A percentile compares a stretch with the other conserved stretches of the same genome.
These are phyloP conservation scores for Watsonalla cultraria DNA, from an alignment of 2,888 invertebrate species.

Conservation along the genomic window DNA sequence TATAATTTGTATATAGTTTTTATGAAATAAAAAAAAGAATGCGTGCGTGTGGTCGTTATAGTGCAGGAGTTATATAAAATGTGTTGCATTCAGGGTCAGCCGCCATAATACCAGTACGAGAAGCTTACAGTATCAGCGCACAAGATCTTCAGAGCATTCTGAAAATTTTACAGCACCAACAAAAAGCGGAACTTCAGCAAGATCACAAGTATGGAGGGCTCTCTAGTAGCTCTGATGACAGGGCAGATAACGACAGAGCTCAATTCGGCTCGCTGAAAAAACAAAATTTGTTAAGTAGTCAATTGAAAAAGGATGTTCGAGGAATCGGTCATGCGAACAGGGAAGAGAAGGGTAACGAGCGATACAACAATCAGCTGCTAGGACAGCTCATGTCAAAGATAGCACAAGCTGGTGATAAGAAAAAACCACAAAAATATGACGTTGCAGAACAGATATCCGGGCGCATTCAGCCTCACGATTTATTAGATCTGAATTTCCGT, in stretches of 20 bases:
- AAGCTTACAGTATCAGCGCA: conserved; percentile 5
- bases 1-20: no score
- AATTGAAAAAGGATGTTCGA: conserved; percentile 3
- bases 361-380: conserved; percentile 6
- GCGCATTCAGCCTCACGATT: neutral
- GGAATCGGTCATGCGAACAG: conserved; percentile 1
- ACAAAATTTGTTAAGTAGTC: conserved; percentile 22
- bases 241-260: conserved; percentile 13
- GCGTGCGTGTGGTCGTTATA: no score
- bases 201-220: conserved; percentile 3
- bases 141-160: conserved; percentile 13
- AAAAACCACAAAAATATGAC: neutral
- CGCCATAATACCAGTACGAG: conserved; percentile 5
- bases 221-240: conserved; percentile 7
- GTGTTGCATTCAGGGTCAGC: conserved; percentile 4
- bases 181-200: conserved; percentile 5
- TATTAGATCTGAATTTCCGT: neutral
- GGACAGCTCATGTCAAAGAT: conserved; percentile 9
- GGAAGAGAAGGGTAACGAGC: neutral
- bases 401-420: neutral
- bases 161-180: conserved; percentile 11
- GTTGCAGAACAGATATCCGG: neutral
- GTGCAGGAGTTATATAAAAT: conserved; percentile 3
- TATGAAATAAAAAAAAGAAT: no score
- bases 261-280: conserved; percentile 14